Conservation (phyloP, 2,113 vertebrate species). For the Arvicanthis niloticus region DNA sequence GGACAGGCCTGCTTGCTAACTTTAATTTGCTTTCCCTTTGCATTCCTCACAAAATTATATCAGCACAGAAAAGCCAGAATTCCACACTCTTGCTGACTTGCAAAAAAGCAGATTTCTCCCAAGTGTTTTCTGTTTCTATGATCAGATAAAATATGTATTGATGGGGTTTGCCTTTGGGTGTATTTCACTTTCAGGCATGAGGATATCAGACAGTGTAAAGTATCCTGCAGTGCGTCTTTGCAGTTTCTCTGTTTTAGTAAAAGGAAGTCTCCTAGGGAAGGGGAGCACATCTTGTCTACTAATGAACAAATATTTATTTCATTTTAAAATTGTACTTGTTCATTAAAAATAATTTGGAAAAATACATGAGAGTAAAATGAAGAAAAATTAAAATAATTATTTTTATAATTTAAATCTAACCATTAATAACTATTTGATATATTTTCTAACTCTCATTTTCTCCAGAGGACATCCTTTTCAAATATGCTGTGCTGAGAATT, state of each 20-base stretch:
- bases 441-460: slow-evolving; percentile 67
- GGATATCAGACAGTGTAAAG: slow-evolving; percentile 25
- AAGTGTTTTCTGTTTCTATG: slow-evolving; percentile 72
- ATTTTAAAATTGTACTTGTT: slow-evolving; percentile 74
- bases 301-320: slow-evolving; percentile 81
- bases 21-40: slow-evolving; percentile 69
- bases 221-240: slow-evolving; percentile 32
- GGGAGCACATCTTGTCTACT: slow-evolving; percentile 51
- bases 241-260: slow-evolving; percentile 64
- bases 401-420: slow-evolving; percentile 74
- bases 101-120: slow-evolving; percentile 43
- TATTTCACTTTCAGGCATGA: slow-evolving; percentile 60
- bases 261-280: slow-evolving; percentile 62
- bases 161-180: slow-evolving; percentile 61
- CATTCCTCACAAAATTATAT: slow-evolving; percentile 65
- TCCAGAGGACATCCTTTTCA: slow-evolving; percentile 52
- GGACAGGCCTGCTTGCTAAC: slow-evolving; percentile 23
- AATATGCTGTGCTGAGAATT: slow-evolving; percentile 46
- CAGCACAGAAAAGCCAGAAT: slow-evolving; percentile 68
- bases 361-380: slow-evolving; percentile 73
- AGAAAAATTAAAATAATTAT: slow-evolving; percentile 81
- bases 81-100: slow-evolving; percentile 61
- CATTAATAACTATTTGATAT: slow-evolving; percentile 75
- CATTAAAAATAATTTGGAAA: slow-evolving; percentile 80
- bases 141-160: slow-evolving; percentile 72